Evolutionary conservation across 2,113 vertebrate species (phyloP).

Genomic region (Vidua chalybeata): DNA sequence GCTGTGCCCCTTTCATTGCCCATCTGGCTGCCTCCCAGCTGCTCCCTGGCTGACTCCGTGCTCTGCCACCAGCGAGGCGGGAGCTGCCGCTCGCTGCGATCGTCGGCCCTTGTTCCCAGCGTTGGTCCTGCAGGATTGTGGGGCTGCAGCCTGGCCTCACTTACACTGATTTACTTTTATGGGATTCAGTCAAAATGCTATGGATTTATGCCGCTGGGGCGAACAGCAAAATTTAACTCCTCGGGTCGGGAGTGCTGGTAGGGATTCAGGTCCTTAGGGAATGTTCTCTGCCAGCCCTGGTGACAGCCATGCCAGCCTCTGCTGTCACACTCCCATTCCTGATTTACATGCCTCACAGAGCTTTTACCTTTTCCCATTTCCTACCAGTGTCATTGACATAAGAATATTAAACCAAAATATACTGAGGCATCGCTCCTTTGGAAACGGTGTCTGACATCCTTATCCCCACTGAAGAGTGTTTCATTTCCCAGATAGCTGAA

Average conservation of each 20-base stretch:
- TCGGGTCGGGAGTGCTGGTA: rapidly evolving
- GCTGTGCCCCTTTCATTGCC: conserved; percentile 66
- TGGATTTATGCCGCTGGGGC: neutral
- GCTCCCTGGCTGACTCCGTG: conserved; percentile 59
- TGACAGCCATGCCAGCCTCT: neutral
- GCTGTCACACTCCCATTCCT: neutral
- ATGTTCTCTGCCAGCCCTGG: neutral
- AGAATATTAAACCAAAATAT: neutral
- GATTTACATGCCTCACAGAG: neutral
- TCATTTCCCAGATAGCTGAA: neutral
- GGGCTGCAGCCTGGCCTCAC: neutral
- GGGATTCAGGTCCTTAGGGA: neutral
- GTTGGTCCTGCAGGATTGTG: neutral
- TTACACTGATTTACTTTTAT: neutral
- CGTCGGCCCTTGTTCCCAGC: neutral
- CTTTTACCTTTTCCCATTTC: neutral
- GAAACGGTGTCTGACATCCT: neutral
- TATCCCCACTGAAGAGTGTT: neutral
- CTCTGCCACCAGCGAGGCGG: conserved; percentile 18
- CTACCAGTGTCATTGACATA: neutral
- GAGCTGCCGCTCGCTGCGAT: conserved; percentile 19
- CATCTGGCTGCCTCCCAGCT: conserved; percentile 70
- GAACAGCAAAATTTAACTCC: neutral
- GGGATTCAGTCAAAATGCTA: neutral
- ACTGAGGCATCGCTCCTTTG: neutral